Evolutionary conservation across 2,888 invertebrate genomes (phyloP).

Genomic region (Escarpia spicata): DNA sequence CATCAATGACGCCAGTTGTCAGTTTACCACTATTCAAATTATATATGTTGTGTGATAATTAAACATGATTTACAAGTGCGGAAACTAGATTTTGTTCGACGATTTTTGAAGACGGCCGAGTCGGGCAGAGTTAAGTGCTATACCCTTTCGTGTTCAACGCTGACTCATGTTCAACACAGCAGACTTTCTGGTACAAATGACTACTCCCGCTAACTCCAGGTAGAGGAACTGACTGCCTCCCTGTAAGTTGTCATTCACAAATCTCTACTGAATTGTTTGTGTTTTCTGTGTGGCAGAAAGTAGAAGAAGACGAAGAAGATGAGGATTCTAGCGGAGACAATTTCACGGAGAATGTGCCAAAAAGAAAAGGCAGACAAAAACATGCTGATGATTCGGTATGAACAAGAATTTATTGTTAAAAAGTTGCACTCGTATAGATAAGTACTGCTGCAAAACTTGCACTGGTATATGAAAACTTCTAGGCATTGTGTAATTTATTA

Average conservation of each 20-base stretch:
- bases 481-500: background rate
- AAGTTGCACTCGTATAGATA: background rate
- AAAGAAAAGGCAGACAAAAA: background rate
- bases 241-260: background rate
- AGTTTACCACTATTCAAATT: too few relatives aligned
- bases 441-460: background rate
- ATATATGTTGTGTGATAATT: too few relatives aligned
- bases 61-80: too few relatives aligned
- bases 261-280: background rate
- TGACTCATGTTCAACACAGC: too few relatives aligned
- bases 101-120: too few relatives aligned
- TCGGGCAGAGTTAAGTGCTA: too few relatives aligned
- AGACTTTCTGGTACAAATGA: too few relatives aligned
- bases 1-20: too few relatives aligned
- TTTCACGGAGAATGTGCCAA: background rate
- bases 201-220: too few relatives aligned
- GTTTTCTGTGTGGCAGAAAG: background rate
- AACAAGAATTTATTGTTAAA: background rate
- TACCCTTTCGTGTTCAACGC: too few relatives aligned
- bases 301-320: background rate
- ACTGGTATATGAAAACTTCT: background rate
- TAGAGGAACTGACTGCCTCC: too few relatives aligned
- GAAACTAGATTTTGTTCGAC: too few relatives aligned
- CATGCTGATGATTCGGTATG: background rate
- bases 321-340: background rate